Conservation (phyloP, 1,140 invertebrate species). For the Drosophila subobscura region DNA sequence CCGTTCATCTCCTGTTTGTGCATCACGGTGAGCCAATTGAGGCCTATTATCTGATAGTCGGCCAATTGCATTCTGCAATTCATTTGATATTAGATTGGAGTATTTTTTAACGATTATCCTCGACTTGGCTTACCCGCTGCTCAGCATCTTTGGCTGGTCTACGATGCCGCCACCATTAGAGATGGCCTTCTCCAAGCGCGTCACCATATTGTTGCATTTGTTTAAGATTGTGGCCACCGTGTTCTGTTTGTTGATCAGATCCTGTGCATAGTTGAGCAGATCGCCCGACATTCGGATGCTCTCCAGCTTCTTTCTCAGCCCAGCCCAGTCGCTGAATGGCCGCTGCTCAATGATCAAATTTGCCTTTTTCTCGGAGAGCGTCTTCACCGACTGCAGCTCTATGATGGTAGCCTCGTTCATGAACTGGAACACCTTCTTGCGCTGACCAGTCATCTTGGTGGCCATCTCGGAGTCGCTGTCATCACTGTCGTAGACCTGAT, state of each 20-base stretch:
- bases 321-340: constrained; percentile 89
- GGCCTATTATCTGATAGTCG: constrained; percentile 95
- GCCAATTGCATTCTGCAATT: constrained; percentile 88
- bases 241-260: constrained; percentile 88
- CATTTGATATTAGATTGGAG: neutral
- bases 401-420: constrained; percentile 87
- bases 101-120: neutral
- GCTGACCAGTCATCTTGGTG: constrained; percentile 87
- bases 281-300: constrained; percentile 88
- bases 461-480: constrained; percentile 90
- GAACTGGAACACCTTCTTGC: constrained; percentile 90
- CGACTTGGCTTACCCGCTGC: constrained; percentile 83
- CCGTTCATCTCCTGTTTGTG: constrained; percentile 95
- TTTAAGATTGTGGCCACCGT: constrained; percentile 89
- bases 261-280: constrained; percentile 89
- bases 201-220: constrained; percentile 89
- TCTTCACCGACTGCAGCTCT: constrained; percentile 88
- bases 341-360: constrained; percentile 87
- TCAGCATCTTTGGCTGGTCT: constrained; percentile 87
- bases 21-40: constrained; percentile 97
- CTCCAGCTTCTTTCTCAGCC: constrained; percentile 89
- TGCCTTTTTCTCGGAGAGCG: constrained; percentile 90
- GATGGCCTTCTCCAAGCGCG: constrained; percentile 89
- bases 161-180: constrained; percentile 88
- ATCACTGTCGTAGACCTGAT: constrained; percentile 85